phyloP scores from a whole-genome alignment of 1,140 invertebrate species.

The Gryon sp. region DNA sequence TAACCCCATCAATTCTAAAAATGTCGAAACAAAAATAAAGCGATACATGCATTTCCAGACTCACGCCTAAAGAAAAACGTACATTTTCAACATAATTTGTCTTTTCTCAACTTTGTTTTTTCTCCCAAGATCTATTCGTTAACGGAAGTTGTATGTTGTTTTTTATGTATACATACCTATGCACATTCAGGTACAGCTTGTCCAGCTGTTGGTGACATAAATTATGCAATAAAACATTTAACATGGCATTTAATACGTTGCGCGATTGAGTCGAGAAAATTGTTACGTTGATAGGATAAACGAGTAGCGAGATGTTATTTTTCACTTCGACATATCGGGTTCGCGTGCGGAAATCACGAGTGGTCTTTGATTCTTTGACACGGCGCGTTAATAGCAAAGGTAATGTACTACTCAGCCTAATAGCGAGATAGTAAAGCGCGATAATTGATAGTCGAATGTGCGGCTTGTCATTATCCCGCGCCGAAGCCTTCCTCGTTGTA shows the following conservation, averaged over 20 bases:
- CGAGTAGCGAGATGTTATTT: constrained; percentile 23
- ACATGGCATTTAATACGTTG: constrained; percentile 14
- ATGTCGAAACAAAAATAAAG: too few species aligned
- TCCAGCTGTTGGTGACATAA: too few species aligned
- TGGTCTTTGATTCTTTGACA: constrained; percentile 45
- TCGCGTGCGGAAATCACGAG: constrained; percentile 7
- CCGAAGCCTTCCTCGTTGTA: constrained; percentile 66
- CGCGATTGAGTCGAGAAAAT: constrained; percentile 16
- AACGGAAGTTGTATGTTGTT: too few species aligned
- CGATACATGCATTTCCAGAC: too few species aligned
- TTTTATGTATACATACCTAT: too few species aligned
- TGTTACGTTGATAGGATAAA: constrained; percentile 15
- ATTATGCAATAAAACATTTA: constrained; percentile 19
- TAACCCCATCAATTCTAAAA: too few species aligned
- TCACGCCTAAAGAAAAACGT: too few species aligned
- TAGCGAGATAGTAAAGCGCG: constrained; percentile 65
- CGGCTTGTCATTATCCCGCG: constrained; percentile 68
- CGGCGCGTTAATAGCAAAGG: constrained; percentile 43
- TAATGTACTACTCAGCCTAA: constrained; percentile 51
- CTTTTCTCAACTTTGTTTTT: too few species aligned
- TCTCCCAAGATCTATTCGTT: too few species aligned
- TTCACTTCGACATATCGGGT: constrained; percentile 7
- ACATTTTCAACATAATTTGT: too few species aligned
- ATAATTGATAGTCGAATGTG: constrained; percentile 69
- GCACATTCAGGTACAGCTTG: too few species aligned